Percentiles rank a stretch among this genome's conserved stretches.
These are phyloP conservation scores for Tenrec ecaudatus DNA, from an alignment of 2,113 vertebrate species.

Conservation along the genomic window DNA sequence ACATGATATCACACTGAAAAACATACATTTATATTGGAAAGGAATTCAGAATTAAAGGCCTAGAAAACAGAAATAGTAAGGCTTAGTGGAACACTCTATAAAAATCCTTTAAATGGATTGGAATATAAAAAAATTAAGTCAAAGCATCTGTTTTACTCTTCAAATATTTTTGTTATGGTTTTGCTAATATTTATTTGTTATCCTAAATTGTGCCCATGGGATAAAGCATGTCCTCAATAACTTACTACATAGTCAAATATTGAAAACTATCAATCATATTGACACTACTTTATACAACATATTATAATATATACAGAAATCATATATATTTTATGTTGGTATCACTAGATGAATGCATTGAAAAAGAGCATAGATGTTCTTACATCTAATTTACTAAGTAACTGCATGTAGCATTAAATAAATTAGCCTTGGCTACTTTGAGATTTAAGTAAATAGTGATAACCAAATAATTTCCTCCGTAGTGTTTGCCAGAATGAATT, in stretches of 20 bases:
- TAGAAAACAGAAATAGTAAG: neutral
- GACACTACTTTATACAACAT: neutral
- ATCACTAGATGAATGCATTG: neutral
- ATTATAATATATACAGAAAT: neutral
- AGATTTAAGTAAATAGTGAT: neutral
- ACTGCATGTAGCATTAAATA: neutral
- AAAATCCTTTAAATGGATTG: neutral
- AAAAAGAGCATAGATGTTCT: neutral
- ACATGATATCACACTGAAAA: neutral
- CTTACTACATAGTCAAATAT: neutral
- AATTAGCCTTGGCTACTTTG: neutral
- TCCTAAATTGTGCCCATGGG: neutral
- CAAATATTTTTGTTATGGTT: neutral
- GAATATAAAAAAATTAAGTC: neutral
- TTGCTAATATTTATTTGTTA: neutral
- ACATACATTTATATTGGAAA: neutral
- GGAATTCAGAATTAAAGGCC: neutral
- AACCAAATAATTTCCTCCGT: neutral
- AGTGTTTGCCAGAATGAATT: no score
- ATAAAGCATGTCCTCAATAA: neutral
- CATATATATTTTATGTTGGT: neutral
- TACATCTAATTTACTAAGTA: neutral
- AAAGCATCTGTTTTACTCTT: neutral
- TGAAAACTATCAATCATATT: neutral
- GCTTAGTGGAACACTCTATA: neutral